Base-by-base conservation (phyloP, 2,797 vertebrate species). In the Neoniphon sammara region DNA sequence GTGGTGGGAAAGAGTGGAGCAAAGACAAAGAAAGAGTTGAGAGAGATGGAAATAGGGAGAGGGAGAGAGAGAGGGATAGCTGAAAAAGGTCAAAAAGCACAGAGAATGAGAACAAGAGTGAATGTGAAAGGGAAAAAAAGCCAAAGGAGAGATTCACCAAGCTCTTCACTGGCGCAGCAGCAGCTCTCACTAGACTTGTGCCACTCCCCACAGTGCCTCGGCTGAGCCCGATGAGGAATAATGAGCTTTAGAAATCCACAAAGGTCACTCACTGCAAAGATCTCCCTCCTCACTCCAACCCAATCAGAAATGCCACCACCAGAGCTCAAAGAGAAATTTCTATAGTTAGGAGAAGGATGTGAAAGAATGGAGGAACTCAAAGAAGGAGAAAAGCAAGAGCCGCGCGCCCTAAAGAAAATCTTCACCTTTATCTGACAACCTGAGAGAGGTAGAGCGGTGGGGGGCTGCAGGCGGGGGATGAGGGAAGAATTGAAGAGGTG, bases 211-310 rank as follows among this genome's bases (percentile, higher is more conserved):
- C 80, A 73, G 90, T 6, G 83, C 73, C 66, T 56, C 83, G 67
- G 83, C 87, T 66, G 83, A 91, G 90, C 74, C 84, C 87, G 77
- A 89, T 76, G 82, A 90, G 87, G 89, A 92, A 92, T 93, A 92
- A 93, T 94, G 91, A 92, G 91, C 91, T 90, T 92, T 92, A 93
- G 89, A 92, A 92, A 91, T 81, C 88, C 84, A 85, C 78, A 93
- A 94, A 94, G 92, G 93, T 94, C 92, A 92, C 75, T 86, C 84
- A 85, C 90, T 83, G 85, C 75, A 88, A 86, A 90, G 86, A 89
- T 83, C 77, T 72, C 86, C 75, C 78, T 80, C 68, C 75, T 78
- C 58, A 64, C 71, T 72, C 42, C 70, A 55, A 70, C 70, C 81
- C 81, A 87, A 87, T 91, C 87, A 90, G 74, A 89, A 91, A 92